Conservation (phyloP, 2,888 invertebrate species). For the Thyatira batis region DNA sequence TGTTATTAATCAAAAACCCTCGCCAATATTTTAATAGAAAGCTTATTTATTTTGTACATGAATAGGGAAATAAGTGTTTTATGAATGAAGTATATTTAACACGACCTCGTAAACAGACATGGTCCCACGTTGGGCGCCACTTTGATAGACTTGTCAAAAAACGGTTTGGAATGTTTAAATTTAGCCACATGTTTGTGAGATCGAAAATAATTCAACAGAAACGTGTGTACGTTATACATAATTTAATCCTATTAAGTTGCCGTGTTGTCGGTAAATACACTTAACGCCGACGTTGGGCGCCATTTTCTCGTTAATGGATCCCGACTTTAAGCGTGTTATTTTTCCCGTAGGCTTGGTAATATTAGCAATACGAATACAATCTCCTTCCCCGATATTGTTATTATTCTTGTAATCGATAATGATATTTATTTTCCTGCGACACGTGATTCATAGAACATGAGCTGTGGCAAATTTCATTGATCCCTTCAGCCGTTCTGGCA, state of each 20-base stretch:
- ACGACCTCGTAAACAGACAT: conserved; percentile 1
- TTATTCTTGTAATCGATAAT: too few relatives aligned
- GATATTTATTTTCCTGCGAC: too few relatives aligned
- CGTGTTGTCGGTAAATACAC: neutral
- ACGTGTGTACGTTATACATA: neutral
- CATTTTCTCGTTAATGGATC: neutral
- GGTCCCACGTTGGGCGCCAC: conserved; percentile 29
- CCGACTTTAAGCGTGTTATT: neutral
- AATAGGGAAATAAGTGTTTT: neutral
- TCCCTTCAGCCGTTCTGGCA: too few relatives aligned
- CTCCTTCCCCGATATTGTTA: neutral
- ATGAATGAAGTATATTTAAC: neutral
- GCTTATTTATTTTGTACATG: neutral
- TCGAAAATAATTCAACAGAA: neutral
- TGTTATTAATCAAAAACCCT: neutral
- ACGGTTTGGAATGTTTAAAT: neutral
- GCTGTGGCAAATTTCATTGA: too few relatives aligned
- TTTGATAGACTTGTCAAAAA: conserved; percentile 2
- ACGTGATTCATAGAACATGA: too few relatives aligned
- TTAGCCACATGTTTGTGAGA: neutral
- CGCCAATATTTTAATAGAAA: neutral
- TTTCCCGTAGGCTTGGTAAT: neutral
- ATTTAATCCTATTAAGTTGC: neutral
- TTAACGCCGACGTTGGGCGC: neutral
- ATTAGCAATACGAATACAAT: neutral